A percentile compares a stretch with the other conserved stretches of the same genome.
phyloP scores from a whole-genome alignment of 2,113 vertebrate genomes.

The Canis aureus region DNA sequence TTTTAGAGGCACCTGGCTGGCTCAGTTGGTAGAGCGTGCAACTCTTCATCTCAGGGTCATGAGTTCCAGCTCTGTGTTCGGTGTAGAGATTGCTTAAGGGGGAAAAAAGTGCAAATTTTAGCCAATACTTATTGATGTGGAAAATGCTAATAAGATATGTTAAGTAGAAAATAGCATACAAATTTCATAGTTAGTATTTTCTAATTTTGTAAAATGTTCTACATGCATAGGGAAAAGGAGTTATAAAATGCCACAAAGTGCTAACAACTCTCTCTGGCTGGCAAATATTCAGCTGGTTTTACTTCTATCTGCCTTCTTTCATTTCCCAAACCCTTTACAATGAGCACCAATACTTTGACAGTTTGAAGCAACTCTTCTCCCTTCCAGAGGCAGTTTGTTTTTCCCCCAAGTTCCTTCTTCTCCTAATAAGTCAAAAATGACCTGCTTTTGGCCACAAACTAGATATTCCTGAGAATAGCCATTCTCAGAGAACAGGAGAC shows the following conservation, averaged over 20 bases:
- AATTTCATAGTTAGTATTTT: neutral
- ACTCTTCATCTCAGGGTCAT: neutral
- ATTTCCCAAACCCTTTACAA: neutral
- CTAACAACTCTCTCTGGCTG: neutral
- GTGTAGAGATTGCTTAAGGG: neutral
- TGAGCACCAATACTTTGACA: neutral
- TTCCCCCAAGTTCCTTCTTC: neutral
- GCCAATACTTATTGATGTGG: neutral
- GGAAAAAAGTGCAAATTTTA: neutral
- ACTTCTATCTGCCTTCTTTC: neutral
- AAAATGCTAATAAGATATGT: neutral
- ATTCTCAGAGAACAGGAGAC: neutral
- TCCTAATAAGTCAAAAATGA: neutral
- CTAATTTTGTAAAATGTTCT: constrained; percentile 32
- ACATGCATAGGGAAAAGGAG: neutral
- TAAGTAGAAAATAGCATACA: neutral
- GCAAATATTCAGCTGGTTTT: neutral
- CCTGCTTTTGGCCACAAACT: neutral
- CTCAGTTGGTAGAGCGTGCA: neutral
- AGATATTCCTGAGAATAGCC: neutral
- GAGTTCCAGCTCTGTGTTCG: neutral
- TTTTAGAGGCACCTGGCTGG: neutral
- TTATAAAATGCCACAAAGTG: neutral
- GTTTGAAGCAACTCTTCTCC: neutral
- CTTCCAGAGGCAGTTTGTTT: neutral